Evolutionary conservation across 2,888 invertebrate genomes (phyloP), one percentile per base, ranked within the genome.

Genomic region (Cremastinae sp.): DNA sequence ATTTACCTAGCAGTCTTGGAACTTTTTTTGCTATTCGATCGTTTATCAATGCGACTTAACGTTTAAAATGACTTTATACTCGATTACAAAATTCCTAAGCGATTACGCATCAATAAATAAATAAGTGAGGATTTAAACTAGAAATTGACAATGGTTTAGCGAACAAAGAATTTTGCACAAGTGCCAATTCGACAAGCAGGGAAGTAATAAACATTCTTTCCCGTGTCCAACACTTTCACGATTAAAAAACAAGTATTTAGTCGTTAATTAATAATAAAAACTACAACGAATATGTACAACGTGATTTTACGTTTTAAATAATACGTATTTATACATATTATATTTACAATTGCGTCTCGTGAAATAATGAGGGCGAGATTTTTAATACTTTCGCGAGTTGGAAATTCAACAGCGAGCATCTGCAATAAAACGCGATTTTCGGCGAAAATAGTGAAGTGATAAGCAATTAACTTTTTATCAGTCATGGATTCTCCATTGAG

Each of bases 241-340:
- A 55, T 28, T 28, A 18, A 56, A 58, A 41, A 62, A 66, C 51
- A 43, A 39, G 28, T 62, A 58, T 72, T 66, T 56, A 49, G 14
- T 64, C 39, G 16, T 37, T 20, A 35, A 59, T 12, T 9, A 69
- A 76, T 41, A 62, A 75, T 56, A 70, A 74, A 68, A 65, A 51
- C 70, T 75, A 78, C 59, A 79, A 78, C 72, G 71, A 75, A 79
- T 79, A 78, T 79, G 28, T 79, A 78, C 78, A 79, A 74, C 73
- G 69, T 53, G 59, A 68, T 62, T 35, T 53, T 43, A 49, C 14
- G 12, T 56, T 20, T 62, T 47, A 76, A 75, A 49, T 59, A 58
- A 58, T 72, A 65, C 45, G 45, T 64, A 77, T 51, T 35, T 56
- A 47, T n/a, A 61, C 14, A 12, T 62, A 47, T 18, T 59, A 56